Percentiles rank a stretch among this genome's conserved stretches.
phyloP scores from a whole-genome alignment of 2,888 invertebrate species.

The Gari tellinella region DNA sequence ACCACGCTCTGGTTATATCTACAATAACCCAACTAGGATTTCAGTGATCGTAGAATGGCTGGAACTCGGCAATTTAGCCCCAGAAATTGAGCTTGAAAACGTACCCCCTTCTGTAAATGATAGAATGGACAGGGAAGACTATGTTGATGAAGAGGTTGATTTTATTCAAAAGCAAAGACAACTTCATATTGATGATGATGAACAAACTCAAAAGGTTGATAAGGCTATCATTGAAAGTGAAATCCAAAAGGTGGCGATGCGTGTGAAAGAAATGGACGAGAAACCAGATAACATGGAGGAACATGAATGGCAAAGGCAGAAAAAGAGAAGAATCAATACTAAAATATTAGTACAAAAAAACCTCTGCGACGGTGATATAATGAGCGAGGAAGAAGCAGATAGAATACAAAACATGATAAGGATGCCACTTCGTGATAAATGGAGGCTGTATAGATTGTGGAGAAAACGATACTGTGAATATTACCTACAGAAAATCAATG shows the following conservation, averaged over 20 bases:
- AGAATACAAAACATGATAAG: constrained; percentile 70
- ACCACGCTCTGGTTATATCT: neutral
- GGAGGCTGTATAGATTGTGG: too few relatives aligned
- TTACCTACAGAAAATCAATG: too few relatives aligned
- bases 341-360: neutral
- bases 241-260: too few relatives aligned
- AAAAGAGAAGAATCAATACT: neutral
- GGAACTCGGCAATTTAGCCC: too few relatives aligned
- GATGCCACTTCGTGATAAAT: constrained; percentile 80
- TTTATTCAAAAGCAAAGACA: constrained; percentile 24
- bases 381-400: constrained; percentile 69
- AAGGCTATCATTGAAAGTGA: constrained; percentile 2
- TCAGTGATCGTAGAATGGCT: neutral
- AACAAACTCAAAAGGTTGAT: constrained; percentile 3
- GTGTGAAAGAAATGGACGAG: neutral
- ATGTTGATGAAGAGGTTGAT: constrained; percentile 29
- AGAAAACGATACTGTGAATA: too few relatives aligned
- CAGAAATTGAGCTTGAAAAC: too few relatives aligned
- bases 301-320: neutral
- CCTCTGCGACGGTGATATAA: constrained; percentile 22
- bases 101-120: too few relatives aligned
- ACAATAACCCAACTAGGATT: neutral
- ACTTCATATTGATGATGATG: too few relatives aligned
- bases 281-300: neutral
- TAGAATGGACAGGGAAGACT: neutral